Base-by-base conservation (phyloP, 2,797 vertebrate genomes). In the Carduelis carduelis region DNA sequence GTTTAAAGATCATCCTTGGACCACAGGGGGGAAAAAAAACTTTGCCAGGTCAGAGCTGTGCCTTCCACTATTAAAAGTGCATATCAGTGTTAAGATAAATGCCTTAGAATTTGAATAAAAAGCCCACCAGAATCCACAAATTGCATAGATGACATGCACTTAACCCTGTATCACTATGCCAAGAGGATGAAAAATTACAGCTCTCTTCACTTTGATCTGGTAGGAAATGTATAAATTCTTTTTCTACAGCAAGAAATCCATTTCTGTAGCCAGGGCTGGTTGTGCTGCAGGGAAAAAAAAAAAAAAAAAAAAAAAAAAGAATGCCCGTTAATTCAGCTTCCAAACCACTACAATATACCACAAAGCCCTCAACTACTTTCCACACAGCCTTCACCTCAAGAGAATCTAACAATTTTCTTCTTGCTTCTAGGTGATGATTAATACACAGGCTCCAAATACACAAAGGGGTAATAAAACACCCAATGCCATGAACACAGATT, bases 361-460 rank as follows among this genome's bases (percentile, higher is more conserved):
- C 92, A 93, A 92, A 91, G 23, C 57, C 55, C 69, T 93, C 78
- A 85, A 50, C 81, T 89, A 32, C 82, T 91, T 86, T 92, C 44
- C 82, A 85, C 64, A 35, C 35, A 85, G 82, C 53, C 68, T 93
- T 94, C 84, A 93, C 84, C 84, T 94, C 94, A 76, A 86, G 63
- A 91, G 84, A 93, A 47, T 83, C 55, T 93, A 93, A 91, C 91
- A 90, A 90, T 95, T 96, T 91, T 92, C 84, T 70, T 72, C 87
- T 86, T 83, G 47, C 74, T 94, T 93, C 94, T 91, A 69, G 35
- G 66, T 94, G 68, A 95, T 94, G 96, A 96, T 95, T 92, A 96
- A 93, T 88, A 93, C 66, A 74, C 37, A 79, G 32, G 17, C 61
- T 92, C 37, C 87, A 88, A 95, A 88, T 74, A 83, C 89, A 70